Conservation (phyloP, 2,113 vertebrate genomes). For the Elephantulus edwardii region DNA sequence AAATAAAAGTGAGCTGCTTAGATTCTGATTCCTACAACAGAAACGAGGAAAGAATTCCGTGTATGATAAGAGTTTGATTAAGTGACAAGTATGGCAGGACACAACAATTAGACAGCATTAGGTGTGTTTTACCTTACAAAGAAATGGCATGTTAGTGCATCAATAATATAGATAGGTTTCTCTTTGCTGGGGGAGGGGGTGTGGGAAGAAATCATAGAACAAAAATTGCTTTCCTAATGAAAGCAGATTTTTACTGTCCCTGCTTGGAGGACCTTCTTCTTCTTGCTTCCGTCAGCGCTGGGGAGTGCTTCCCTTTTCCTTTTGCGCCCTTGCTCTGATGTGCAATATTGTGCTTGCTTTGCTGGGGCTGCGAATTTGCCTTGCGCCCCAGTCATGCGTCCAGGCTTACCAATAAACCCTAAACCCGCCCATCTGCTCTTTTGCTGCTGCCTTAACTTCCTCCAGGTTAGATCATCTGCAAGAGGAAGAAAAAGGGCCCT, state of each 20-base stretch:
- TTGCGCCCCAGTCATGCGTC: neutral
- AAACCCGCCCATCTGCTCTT: neutral
- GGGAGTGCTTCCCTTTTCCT: neutral
- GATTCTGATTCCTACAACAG: slow-evolving; percentile 15
- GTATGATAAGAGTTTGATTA: neutral
- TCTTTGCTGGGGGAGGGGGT: neutral
- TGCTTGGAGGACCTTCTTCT: neutral
- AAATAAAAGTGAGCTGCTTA: slow-evolving; percentile 41
- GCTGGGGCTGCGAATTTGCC: neutral
- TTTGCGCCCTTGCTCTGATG: neutral
- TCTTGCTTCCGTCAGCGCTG: neutral
- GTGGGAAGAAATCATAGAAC: neutral
- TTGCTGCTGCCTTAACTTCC: slow-evolving; percentile 32
- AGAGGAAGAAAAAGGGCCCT: neutral
- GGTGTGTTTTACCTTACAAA: neutral
- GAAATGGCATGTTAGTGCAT: neutral
- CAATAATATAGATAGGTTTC: neutral
- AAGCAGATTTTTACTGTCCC: neutral
- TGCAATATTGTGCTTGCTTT: neutral
- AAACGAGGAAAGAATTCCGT: slow-evolving; percentile 42
- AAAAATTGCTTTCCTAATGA: neutral
- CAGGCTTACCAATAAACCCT: neutral
- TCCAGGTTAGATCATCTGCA: neutral
- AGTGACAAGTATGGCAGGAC: neutral
- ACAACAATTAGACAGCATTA: neutral